phyloP scores from a whole-genome alignment of 2,113 vertebrate genomes.

The Cyphomyrus plagiostoma region DNA sequence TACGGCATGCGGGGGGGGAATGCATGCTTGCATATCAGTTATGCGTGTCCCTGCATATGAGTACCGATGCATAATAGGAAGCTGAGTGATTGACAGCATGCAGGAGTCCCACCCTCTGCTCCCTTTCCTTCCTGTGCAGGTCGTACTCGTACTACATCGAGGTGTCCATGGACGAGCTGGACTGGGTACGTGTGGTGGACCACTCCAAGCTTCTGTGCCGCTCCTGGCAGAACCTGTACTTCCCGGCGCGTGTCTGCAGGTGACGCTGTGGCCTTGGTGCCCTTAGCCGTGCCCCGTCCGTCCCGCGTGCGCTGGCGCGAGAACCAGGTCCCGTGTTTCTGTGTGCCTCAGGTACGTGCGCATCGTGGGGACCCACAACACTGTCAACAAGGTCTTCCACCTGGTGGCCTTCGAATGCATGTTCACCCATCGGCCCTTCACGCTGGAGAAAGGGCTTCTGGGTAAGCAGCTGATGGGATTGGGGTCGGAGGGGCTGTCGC shows the following conservation, averaged over 20 bases:
- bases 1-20: conserved; percentile 33
- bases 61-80: background rate
- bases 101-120: background rate
- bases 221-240: conserved; percentile 95
- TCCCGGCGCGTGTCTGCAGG: conserved; percentile 90
- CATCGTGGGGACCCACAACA: conserved; percentile 96
- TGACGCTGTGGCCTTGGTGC: conserved; percentile 29
- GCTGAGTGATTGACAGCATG: background rate
- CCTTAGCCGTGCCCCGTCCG: background rate
- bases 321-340: background rate
- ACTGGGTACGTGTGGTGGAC: conserved; percentile 93
- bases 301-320: background rate
- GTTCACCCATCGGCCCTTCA: conserved; percentile 83
- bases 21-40: background rate
- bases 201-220: conserved; percentile 90
- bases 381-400: conserved; percentile 98
- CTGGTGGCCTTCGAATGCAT: conserved; percentile 96
- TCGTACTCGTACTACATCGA: conserved; percentile 98
- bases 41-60: background rate
- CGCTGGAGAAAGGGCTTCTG: conserved; percentile 83
- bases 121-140: conserved; percentile 46
- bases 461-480: conserved; percentile 61
- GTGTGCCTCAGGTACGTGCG: conserved; percentile 78
- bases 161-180: conserved; percentile 97
- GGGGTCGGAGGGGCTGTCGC: background rate